Conservation (phyloP, 2,888 invertebrate species). For the Ecliptopera silaceata region DNA sequence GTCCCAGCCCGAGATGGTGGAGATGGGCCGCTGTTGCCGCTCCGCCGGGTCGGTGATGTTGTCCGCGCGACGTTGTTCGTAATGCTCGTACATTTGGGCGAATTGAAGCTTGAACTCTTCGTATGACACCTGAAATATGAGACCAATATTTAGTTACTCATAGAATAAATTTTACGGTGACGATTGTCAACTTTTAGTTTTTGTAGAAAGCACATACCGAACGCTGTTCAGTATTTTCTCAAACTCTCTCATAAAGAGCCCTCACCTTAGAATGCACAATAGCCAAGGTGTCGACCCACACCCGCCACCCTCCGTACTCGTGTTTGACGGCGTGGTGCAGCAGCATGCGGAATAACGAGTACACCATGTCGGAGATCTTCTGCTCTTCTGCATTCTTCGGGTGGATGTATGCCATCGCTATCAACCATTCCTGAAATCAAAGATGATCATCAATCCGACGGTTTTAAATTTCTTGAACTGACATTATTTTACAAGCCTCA, state of each 20-base stretch:
- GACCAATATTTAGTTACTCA: neutral
- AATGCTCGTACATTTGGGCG: slow-evolving; percentile 98
- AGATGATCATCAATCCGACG: too few relatives aligned
- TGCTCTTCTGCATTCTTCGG: slow-evolving; percentile 97
- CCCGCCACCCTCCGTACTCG: slow-evolving; percentile 99
- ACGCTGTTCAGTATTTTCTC: too few relatives aligned
- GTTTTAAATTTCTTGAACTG: too few relatives aligned
- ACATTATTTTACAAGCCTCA: too few relatives aligned
- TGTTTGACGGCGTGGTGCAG: slow-evolving; percentile 99
- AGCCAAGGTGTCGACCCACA: slow-evolving; percentile 99
- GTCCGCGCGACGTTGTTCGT: slow-evolving; percentile 96
- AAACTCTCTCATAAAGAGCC: too few relatives aligned
- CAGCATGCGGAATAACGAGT: slow-evolving; percentile 97
- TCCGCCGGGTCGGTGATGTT: slow-evolving; percentile 98
- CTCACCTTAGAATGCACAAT: slow-evolving; percentile 98
- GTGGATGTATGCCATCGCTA: slow-evolving; percentile 99
- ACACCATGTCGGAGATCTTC: slow-evolving; percentile 98
- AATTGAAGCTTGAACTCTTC: slow-evolving; percentile 99
- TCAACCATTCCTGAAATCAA: slow-evolving; percentile 91
- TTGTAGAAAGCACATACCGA: too few relatives aligned
- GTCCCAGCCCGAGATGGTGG: slow-evolving; percentile 98
- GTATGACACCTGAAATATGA: slow-evolving; percentile 90
- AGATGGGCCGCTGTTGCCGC: slow-evolving; percentile 95
- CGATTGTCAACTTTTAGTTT: too few relatives aligned
- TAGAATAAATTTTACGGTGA: too few relatives aligned